Evolutionary conservation across 2,888 invertebrate genomes (phyloP).

Genomic region (Drosophila barbarae): DNA sequence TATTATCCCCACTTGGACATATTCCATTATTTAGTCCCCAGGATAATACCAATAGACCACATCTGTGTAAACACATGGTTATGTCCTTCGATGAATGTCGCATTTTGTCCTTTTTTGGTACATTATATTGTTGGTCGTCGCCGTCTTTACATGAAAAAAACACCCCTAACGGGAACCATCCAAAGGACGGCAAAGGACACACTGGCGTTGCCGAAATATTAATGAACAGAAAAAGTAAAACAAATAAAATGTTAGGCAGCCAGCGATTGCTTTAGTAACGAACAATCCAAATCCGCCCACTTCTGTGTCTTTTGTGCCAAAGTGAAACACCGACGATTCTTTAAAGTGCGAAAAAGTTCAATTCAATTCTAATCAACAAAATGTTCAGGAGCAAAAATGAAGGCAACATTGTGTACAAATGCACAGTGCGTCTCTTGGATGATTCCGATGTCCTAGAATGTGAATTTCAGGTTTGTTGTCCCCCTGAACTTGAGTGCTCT

Average conservation of each 20-base stretch:
- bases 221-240: slow-evolving; percentile 26
- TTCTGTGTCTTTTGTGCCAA: slow-evolving; percentile 14
- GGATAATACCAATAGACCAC: slow-evolving; percentile 21
- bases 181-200: slow-evolving; percentile 73
- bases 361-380: slow-evolving; percentile 22
- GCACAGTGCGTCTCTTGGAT: slow-evolving; percentile 92
- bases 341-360: slow-evolving; percentile 11
- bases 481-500: slow-evolving; percentile 3
- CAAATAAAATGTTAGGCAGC: slow-evolving; percentile 16
- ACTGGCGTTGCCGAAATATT: slow-evolving; percentile 61
- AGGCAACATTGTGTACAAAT: slow-evolving; percentile 88
- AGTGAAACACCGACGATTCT: slow-evolving; percentile 13
- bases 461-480: slow-evolving; percentile 88
- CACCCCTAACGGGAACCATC: slow-evolving; percentile 64
- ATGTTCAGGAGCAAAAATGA: slow-evolving; percentile 84
- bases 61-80: slow-evolving; percentile 28
- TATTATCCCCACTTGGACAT: background rate
- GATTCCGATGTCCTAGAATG: slow-evolving; percentile 95
- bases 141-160: slow-evolving; percentile 39
- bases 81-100: background rate
- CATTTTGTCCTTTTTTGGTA: slow-evolving; percentile 39
- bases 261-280: background rate
- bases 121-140: slow-evolving; percentile 19
- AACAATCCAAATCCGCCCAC: slow-evolving; percentile 25
- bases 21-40: slow-evolving; percentile 14